Conservation (phyloP, 2,888 invertebrate species). For the Eupelmus urozonus region DNA sequence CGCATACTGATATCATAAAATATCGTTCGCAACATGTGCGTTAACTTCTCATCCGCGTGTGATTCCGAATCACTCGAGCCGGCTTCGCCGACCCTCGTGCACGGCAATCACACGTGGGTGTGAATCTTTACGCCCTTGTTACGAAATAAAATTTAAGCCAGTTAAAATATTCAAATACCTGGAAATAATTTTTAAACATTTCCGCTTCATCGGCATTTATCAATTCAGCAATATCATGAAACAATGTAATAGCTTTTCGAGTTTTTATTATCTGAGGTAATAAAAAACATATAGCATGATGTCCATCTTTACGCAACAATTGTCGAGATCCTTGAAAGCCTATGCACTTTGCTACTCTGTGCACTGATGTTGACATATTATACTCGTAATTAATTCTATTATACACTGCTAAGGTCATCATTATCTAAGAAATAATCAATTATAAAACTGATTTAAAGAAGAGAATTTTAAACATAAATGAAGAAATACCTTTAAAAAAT, state of each 20-base stretch:
- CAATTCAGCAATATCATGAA: conserved; percentile 82
- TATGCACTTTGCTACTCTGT: conserved; percentile 83
- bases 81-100: too few relatives aligned
- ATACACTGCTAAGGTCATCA: conserved; percentile 81
- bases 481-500: conserved; percentile 75
- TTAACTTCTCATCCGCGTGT: too few relatives aligned
- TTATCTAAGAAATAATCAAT: conserved; percentile 70
- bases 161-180: conserved; percentile 63
- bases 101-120: too few relatives aligned
- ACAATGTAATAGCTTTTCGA: conserved; percentile 80
- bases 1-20: too few relatives aligned
- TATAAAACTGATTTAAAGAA: background rate
- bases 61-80: too few relatives aligned
- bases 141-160: background rate
- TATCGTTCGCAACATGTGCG: too few relatives aligned
- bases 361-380: conserved; percentile 80
- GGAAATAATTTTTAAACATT: conserved; percentile 81
- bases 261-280: conserved; percentile 80
- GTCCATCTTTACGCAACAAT: conserved; percentile 84
- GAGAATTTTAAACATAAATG: conserved; percentile 10
- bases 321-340: conserved; percentile 85
- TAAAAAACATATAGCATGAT: conserved; percentile 83
- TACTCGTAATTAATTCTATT: conserved; percentile 80
- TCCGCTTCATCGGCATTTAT: conserved; percentile 80
- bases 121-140: background rate